Evolutionary conservation across 2,113 vertebrate genomes (phyloP).

Genomic region (Oxyura jamaicensis): DNA sequence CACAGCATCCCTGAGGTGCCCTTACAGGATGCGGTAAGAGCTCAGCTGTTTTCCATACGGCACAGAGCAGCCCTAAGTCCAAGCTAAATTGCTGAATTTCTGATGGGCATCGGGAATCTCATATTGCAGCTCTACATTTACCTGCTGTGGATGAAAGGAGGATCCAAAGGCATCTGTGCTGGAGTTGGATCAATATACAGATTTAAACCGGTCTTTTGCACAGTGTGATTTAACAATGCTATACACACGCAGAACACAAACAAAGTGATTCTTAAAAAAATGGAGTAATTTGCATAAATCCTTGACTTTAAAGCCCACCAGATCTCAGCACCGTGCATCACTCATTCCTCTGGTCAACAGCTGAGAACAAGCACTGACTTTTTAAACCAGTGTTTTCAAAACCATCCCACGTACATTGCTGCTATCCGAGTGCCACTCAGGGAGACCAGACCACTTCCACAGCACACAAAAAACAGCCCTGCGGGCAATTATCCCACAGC

Average conservation of each 20-base stretch:
- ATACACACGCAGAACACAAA: rapidly evolving
- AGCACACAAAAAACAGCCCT: neutral
- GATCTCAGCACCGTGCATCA: neutral
- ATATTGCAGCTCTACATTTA: neutral
- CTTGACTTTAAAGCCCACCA: neutral
- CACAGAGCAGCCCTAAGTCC: rapidly evolving
- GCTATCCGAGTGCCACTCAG: neutral
- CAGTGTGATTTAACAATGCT: neutral
- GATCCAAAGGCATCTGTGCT: neutral
- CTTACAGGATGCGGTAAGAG: neutral
- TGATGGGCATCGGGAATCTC: neutral
- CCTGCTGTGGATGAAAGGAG: neutral
- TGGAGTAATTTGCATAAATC: neutral
- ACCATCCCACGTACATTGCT: neutral
- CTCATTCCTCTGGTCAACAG: neutral
- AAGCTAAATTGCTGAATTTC: neutral
- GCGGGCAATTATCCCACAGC: neutral
- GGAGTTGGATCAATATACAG: neutral
- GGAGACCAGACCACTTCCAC: neutral
- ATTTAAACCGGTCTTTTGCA: neutral
- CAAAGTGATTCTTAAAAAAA: neutral
- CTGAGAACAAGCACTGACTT: neutral
- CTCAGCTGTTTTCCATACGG: neutral
- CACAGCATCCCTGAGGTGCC: neutral
- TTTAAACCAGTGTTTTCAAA: neutral